A percentile compares a stretch with the other conserved stretches of the same genome.
phyloP scores from a whole-genome alignment of 2,888 invertebrate species.

The Tuta absoluta region DNA sequence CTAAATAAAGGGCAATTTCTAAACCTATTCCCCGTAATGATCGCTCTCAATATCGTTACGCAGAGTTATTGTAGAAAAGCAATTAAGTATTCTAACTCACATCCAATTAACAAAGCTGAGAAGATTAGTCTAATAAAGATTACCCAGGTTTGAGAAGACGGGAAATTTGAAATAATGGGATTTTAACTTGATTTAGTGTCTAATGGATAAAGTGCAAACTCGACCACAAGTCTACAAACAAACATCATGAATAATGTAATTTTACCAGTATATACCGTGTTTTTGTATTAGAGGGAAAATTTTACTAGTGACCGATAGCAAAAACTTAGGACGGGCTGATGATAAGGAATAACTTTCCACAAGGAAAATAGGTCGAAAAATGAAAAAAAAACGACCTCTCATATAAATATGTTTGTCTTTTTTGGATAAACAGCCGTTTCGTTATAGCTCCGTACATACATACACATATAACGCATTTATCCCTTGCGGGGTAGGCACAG shows the following conservation, averaged over 20 bases:
- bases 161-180: slow-evolving; percentile 10
- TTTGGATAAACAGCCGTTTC: too few species aligned
- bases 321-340: too few species aligned
- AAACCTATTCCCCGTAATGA: neutral
- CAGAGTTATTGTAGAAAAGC: slow-evolving; percentile 1
- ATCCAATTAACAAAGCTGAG: slow-evolving; percentile 12
- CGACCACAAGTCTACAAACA: neutral
- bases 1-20: neutral
- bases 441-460: too few species aligned
- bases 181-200: neutral
- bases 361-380: too few species aligned
- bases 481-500: too few species aligned
- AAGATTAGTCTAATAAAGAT: slow-evolving; percentile 10
- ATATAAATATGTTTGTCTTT: too few species aligned
- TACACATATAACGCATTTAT: too few species aligned
- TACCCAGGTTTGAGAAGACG: slow-evolving; percentile 8
- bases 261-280: too few species aligned
- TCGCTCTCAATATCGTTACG: slow-evolving; percentile 27
- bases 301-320: too few species aligned
- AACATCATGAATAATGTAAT: neutral
- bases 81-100: slow-evolving; percentile 4
- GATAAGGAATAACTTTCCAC: too few species aligned
- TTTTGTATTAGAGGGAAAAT: too few species aligned
- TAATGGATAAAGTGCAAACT: slow-evolving; percentile 3
- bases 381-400: too few species aligned